phyloP scores from a whole-genome alignment of 2,888 invertebrate species.

The Drosophila peninsularis region DNA sequence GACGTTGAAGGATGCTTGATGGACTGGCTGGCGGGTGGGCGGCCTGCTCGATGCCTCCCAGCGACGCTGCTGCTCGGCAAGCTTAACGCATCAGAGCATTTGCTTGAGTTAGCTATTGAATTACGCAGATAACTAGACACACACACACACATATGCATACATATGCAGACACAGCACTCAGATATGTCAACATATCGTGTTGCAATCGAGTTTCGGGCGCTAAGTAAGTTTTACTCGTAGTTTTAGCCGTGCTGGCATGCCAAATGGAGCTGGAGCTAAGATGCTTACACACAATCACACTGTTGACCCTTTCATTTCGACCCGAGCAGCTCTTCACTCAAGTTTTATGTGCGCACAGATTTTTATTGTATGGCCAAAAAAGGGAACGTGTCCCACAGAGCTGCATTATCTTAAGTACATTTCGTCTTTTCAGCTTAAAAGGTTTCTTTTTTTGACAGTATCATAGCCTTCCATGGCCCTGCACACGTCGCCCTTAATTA shows the following conservation, averaged over 20 bases:
- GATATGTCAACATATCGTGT: constrained; percentile 61
- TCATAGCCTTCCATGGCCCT: not conserved
- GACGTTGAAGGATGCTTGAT: constrained; percentile 55
- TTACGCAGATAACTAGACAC: constrained; percentile 36
- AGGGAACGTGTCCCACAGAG: not conserved
- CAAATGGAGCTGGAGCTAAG: constrained; percentile 35
- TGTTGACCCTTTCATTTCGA: constrained; percentile 65
- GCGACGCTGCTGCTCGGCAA: constrained; percentile 22
- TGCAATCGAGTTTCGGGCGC: constrained; percentile 58
- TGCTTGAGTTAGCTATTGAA: constrained; percentile 58
- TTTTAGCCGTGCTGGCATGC: constrained; percentile 30
- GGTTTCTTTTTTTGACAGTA: not conserved
- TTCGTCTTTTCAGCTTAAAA: not conserved
- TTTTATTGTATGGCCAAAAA: constrained; percentile 39
- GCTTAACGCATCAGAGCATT: constrained; percentile 60
- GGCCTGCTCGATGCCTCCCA: not conserved
- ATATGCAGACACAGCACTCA: constrained; percentile 21
- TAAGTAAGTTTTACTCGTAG: constrained; percentile 52
- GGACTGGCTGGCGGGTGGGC: constrained; percentile 11
- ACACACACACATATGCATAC: not conserved
- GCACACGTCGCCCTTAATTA: not conserved
- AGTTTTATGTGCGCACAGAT: constrained; percentile 61
- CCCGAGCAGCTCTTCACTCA: constrained; percentile 36
- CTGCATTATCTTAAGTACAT: not conserved
- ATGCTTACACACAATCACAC: constrained; percentile 49